Evolutionary conservation across 2,113 vertebrate species (phyloP).

Genomic region (Macaca mulatta): DNA sequence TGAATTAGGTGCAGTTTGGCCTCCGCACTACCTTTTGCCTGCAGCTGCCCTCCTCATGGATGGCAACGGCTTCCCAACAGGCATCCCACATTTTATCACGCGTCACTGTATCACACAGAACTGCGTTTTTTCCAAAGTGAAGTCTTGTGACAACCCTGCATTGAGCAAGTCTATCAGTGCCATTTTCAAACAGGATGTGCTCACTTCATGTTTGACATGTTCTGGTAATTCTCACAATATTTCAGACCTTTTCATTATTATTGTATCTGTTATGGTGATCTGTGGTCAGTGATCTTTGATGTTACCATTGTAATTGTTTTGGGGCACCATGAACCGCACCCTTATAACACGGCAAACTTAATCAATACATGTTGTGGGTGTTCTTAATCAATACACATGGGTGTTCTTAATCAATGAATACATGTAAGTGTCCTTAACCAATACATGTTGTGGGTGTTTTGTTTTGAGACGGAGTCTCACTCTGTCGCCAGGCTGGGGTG

Average conservation of each 20-base stretch:
- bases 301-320: background rate
- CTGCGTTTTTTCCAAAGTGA: background rate
- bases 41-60: background rate
- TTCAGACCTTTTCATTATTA: background rate
- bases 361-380: background rate
- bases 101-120: background rate
- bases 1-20: accelerated
- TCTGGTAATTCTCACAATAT: background rate
- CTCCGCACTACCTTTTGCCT: accelerated
- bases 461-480: no score
- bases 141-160: background rate
- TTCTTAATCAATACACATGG: no score
- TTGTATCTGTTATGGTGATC: background rate
- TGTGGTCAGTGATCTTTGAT: background rate
- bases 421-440: no score
- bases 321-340: background rate
- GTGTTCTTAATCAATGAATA: no score
- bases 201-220: background rate
- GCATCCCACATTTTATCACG: background rate
- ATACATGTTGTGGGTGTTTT: no score
- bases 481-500: no score
- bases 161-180: background rate
- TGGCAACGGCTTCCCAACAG: background rate
- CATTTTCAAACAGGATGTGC: background rate
- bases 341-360: background rate